phyloP scores from a whole-genome alignment of 2,113 vertebrate genomes.

The Heterocephalus glaber region DNA sequence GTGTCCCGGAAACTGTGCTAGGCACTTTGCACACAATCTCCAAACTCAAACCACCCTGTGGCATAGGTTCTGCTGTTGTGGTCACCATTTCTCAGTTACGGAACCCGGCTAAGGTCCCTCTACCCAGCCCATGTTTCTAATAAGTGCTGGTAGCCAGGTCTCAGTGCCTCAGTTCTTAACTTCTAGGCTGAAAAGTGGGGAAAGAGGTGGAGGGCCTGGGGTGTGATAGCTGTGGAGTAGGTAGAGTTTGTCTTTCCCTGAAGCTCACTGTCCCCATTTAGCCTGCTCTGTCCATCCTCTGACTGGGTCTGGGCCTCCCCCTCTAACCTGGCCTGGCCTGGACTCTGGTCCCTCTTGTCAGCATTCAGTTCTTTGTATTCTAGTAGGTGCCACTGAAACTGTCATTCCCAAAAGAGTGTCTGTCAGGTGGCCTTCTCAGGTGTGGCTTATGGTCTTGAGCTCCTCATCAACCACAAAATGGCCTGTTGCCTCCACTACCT shows the following conservation, averaged over 20 bases:
- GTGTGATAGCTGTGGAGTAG: accelerated
- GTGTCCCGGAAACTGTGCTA: not conserved
- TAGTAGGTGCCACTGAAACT: not conserved
- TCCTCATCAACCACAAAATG: not conserved
- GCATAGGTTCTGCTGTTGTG: not conserved
- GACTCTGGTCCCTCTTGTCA: not conserved
- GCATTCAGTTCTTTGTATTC: not conserved
- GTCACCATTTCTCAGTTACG: not conserved
- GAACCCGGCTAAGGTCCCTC: not conserved
- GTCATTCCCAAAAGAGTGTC: not conserved
- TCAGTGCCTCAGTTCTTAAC: not conserved
- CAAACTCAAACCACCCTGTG: not conserved
- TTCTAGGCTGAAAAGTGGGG: not conserved
- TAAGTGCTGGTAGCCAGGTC: not conserved
- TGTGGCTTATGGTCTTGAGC: not conserved
- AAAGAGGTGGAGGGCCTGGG: not conserved
- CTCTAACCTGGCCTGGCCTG: not conserved
- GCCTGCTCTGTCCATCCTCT: not conserved
- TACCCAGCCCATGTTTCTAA: not conserved
- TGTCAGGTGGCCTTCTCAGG: not conserved
- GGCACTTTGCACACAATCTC: not conserved
- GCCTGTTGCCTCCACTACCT: not conserved
- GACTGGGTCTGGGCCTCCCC: not conserved
- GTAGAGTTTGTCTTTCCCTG: not conserved
- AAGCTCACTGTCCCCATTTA: too few relatives aligned